These are phyloP conservation scores for Nasonia longicornis DNA, from an alignment of 1,140 invertebrate species.

Conservation along the genomic window DNA sequence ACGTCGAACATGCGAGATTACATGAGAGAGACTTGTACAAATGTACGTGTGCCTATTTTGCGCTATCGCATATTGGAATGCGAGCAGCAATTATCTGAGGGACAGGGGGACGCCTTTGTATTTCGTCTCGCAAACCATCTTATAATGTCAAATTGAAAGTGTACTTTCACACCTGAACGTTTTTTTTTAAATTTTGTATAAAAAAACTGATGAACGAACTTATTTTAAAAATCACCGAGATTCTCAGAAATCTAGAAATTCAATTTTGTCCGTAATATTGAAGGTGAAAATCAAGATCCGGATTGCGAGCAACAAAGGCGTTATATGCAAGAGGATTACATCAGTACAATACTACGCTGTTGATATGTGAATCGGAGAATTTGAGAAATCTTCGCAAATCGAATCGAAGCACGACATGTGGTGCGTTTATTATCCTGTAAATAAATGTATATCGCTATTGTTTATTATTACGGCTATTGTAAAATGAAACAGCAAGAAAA, in stretches of 20 bases:
- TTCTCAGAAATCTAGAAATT: too few relatives aligned
- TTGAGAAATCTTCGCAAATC: conserved; percentile 40
- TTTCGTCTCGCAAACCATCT: not conserved
- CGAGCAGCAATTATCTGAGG: conserved; percentile 30
- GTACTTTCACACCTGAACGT: not conserved
- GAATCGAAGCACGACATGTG: conserved; percentile 26
- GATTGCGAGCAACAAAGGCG: conserved; percentile 27
- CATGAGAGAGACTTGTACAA: conserved; percentile 37
- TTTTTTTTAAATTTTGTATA: too few relatives aligned
- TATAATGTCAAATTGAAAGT: not conserved
- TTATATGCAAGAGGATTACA: conserved; percentile 41
- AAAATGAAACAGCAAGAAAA: conserved; percentile 6
- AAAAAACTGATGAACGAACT: too few relatives aligned
- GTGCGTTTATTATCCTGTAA: conserved; percentile 36
- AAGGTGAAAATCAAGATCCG: not conserved
- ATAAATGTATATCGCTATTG: conserved; percentile 32
- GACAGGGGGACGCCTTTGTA: conserved; percentile 30
- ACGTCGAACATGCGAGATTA: conserved; percentile 45
- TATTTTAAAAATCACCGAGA: too few relatives aligned
- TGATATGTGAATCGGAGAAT: conserved; percentile 43
- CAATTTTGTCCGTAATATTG: not conserved
- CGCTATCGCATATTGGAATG: conserved; percentile 36
- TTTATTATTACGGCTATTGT: conserved; percentile 18
- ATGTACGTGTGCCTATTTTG: conserved; percentile 34
- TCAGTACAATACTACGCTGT: conserved; percentile 47